phyloP scores from a whole-genome alignment of 1,140 invertebrate genomes.

The Lysiphlebus fabarum region DNA sequence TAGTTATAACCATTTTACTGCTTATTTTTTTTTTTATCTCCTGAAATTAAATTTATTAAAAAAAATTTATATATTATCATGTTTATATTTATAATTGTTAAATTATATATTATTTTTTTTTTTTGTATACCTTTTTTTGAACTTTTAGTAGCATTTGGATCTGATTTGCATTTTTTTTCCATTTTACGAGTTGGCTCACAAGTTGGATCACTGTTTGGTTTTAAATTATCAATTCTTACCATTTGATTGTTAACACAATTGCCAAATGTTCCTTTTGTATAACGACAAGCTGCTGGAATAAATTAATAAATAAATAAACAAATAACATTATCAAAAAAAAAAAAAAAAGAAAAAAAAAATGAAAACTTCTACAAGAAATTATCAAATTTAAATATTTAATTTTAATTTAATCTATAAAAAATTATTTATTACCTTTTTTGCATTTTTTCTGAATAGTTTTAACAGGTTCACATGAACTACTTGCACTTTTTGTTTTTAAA shows the following conservation, averaged over 20 bases:
- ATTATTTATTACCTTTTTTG: conserved; percentile 70
- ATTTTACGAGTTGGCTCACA: conserved; percentile 70
- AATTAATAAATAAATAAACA: conserved; percentile 38
- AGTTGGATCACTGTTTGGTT: conserved; percentile 69
- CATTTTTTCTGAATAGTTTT: conserved; percentile 88
- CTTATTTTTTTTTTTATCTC: too few species aligned
- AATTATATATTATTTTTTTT: not conserved
- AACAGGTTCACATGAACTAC: conserved; percentile 69
- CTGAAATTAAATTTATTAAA: too few species aligned
- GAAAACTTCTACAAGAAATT: too few species aligned
- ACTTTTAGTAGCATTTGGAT: conserved; percentile 61
- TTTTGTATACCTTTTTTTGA: conserved; percentile 50
- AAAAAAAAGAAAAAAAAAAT: too few species aligned
- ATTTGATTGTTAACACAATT: conserved; percentile 68
- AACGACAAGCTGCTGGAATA: conserved; percentile 64
- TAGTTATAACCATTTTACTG: too few species aligned
- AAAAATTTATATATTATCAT: conserved; percentile 8
- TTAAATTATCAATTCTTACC: conserved; percentile 69
- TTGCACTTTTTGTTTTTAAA: conserved; percentile 74
- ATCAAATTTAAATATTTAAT: too few species aligned
- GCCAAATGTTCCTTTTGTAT: conserved; percentile 73
- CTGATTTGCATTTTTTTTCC: conserved; percentile 73
- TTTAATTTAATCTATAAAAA: not conserved
- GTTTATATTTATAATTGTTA: too few species aligned
- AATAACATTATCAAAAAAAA: conserved; percentile 29